Evolutionary conservation across 1,140 invertebrate genomes (phyloP), one percentile per base, ranked within the genome.

Genomic region (Brachionus sp.): DNA sequence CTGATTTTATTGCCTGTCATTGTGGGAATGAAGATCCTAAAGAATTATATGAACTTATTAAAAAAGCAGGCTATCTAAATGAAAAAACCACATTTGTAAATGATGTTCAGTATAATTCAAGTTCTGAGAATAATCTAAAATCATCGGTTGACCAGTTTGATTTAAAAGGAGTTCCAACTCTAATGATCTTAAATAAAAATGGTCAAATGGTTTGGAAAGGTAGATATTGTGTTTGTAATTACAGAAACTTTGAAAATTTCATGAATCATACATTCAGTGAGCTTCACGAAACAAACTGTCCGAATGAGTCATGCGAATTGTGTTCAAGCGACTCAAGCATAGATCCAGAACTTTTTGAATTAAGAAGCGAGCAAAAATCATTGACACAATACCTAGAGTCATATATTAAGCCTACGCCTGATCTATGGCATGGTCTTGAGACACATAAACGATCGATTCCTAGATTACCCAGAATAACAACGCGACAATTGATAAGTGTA

Each of bases 191-290:
- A n/a, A 80, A 80, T 35, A 80, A 80, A 66, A 6, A 80, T 44
- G 88, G 87, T 82, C 86, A 88, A 85, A 87, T 89, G 33, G 86
- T 86, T 13, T 89, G 87, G 88, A 88, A 88, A 84, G 88, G 88
- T 1, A 85, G 88, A 12, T 88, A 88, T 84, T 86, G 87, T 85
- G 86, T 87, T 6, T 86, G 85, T 84, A 87, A 88, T 84, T 88
- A 88, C 70, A 80, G 85, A 80, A 82, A 85, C 3, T 88, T 87
- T 84, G 84, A 85, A 57, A 84, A 85, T 16, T 88, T 88, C 84
- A 86, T 89, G 86, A 46, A 85, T 7, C 86, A 87, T 84, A 53
- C 46, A 16, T 44, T 80, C 29, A 42, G 50, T 44, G 62, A 62
- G 13, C 5, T 62, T 7, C 19, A 23, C 10, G 77, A 44, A 39